These are phyloP conservation scores for Tokudaia muenninki DNA, from an alignment of 2,797 vertebrate species.

Conservation along the genomic window DNA sequence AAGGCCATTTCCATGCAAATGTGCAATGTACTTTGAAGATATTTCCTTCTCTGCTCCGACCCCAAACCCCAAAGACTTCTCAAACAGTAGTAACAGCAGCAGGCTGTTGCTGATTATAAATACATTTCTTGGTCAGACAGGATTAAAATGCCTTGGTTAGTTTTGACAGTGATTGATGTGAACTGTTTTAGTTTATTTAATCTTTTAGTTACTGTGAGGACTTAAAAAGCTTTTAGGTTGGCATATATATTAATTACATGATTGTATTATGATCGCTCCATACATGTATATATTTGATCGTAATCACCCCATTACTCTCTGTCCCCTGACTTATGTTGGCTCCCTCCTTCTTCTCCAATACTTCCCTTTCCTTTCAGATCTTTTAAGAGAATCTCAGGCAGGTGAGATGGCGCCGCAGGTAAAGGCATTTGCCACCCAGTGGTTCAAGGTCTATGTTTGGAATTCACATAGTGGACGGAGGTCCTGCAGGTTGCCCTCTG, in stretches of 20 bases:
- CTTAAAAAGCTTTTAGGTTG: neutral
- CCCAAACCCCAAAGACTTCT: neutral
- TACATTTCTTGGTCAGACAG: conserved; percentile 61
- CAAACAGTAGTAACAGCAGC: conserved; percentile 55
- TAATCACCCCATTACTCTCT: neutral
- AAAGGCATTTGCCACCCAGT: neutral
- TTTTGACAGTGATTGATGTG: conserved; percentile 54
- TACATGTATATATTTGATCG: neutral
- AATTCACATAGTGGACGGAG: neutral
- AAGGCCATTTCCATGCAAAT: neutral
- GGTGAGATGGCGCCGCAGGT: neutral
- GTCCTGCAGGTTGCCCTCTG: neutral
- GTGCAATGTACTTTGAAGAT: neutral
- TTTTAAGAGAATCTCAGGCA: neutral
- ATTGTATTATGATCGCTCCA: neutral
- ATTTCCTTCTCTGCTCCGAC: neutral
- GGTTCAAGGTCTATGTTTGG: neutral
- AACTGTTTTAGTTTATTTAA: conserved; percentile 42
- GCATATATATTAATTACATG: neutral
- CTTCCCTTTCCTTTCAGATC: neutral
- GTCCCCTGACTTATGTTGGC: neutral
- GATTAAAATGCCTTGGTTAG: neutral
- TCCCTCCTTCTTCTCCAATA: neutral
- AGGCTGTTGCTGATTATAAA: conserved; percentile 52
- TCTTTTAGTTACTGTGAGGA: conserved; percentile 32